These are phyloP conservation scores for Fregata magnificens DNA, from an alignment of 2,113 vertebrate species.

Conservation along the genomic window DNA sequence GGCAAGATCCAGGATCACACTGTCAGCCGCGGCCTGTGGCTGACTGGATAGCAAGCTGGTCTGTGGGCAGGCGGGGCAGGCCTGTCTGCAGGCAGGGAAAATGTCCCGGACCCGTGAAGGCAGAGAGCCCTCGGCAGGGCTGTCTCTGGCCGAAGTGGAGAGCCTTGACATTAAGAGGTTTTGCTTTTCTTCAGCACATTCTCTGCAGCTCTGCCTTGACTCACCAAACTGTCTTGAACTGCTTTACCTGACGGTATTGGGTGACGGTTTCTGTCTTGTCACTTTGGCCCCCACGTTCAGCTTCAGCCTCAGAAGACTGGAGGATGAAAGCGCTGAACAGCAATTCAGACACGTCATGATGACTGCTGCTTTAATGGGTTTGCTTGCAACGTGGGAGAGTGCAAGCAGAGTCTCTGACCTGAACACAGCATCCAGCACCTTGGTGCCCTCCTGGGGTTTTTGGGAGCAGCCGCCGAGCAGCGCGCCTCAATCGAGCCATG, in stretches of 20 bases:
- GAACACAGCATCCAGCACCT: not conserved
- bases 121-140: not conserved
- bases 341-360: accelerated
- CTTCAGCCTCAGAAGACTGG: not conserved
- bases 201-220: not conserved
- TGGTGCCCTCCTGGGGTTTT: not conserved
- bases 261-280: not conserved
- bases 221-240: not conserved
- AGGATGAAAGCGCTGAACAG: not conserved
- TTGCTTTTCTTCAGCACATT: not conserved
- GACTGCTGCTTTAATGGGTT: not conserved
- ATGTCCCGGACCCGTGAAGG: not conserved
- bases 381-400: not conserved
- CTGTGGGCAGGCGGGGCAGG: not conserved
- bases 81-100: not conserved
- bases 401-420: not conserved
- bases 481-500: accelerated
- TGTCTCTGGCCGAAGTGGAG: not conserved
- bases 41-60: not conserved
- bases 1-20: not conserved
- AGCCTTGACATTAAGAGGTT: not conserved
- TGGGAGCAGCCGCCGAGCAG: not conserved
- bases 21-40: not conserved
- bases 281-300: not conserved
- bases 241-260: not conserved